Evolutionary conservation across 2,888 invertebrate genomes (phyloP), one percentile per base, ranked within the genome.

Genomic region (Linyphia triangularis): DNA sequence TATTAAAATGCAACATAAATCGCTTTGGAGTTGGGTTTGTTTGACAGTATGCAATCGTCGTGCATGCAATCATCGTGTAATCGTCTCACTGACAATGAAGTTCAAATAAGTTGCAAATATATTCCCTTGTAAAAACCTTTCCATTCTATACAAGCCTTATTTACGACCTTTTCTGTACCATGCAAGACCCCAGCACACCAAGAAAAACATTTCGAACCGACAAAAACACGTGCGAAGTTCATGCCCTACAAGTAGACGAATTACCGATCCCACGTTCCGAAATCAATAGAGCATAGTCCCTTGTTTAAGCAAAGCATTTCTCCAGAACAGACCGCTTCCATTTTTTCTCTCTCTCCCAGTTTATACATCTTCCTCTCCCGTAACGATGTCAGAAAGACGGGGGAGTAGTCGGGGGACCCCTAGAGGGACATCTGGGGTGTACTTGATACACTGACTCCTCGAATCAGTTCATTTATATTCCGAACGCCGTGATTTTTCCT

Each of bases 381-480:
- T 82, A 82, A 82, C 82, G 82, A 82, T 82, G 82, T 82, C 82
- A 70, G 70, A 40, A 81, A 81, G 70, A n/a, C 43, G 63, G 9
- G 63, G 40, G 82, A 43, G 63, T 6, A 22, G 28, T 28, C 26
- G 24, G 61, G 63, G 43, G 43, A 82, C 70, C 82, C 82, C 82
- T 72, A 63, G 82, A 61, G 82, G 82, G 72, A 82, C 82, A 82
- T 82, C 82, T 82, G 82, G 82, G 82, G 82, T 82, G 72, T 72
- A 28, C 82, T 82, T 82, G 82, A 82, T 82, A 82, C 82, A 72
- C 82, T 82, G 72, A 82, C 82, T 82, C 82, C 72, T 61, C 40
- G 82, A 82, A 82, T 82, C 82, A 82, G 82, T 82, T 82, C 82
- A 82, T 82, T 82, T 82, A 82, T 82, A 82, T 82, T 82, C 82